Evolutionary conservation across 1,140 invertebrate genomes (phyloP).

Genomic region (Drosophila bipectinata): DNA sequence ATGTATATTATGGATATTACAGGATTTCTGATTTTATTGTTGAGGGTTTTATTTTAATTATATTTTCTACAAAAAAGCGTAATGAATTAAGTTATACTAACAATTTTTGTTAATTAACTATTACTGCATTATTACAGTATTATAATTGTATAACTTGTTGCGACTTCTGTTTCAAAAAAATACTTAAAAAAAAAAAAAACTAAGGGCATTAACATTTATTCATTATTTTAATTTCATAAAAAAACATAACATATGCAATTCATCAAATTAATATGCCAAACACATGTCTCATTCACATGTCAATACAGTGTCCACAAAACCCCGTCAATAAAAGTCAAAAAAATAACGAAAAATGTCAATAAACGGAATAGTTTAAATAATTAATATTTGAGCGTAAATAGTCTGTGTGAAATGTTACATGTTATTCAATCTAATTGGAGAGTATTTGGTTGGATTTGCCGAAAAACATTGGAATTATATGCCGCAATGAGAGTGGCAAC

Average conservation of each 20-base stretch:
- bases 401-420: constrained; percentile 9
- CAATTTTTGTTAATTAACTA: too few species aligned
- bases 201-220: not conserved
- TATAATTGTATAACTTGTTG: too few species aligned
- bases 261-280: not conserved
- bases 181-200: too few species aligned
- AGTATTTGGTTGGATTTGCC: constrained; percentile 44
- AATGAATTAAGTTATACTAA: too few species aligned
- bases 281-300: not conserved
- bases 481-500: not conserved
- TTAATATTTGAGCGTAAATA: constrained; percentile 47
- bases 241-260: not conserved
- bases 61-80: too few species aligned
- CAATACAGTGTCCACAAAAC: not conserved
- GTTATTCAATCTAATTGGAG: constrained; percentile 36
- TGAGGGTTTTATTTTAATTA: too few species aligned
- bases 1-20: too few species aligned
- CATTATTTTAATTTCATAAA: not conserved
- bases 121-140: too few species aligned
- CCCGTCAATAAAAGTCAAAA: constrained; percentile 14
- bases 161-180: too few species aligned
- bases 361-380: constrained; percentile 53
- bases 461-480: constrained; percentile 29
- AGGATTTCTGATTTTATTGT: too few species aligned
- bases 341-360: constrained; percentile 10